Conservation (phyloP, 2,797 vertebrate species). For the Ibycter americanus region DNA sequence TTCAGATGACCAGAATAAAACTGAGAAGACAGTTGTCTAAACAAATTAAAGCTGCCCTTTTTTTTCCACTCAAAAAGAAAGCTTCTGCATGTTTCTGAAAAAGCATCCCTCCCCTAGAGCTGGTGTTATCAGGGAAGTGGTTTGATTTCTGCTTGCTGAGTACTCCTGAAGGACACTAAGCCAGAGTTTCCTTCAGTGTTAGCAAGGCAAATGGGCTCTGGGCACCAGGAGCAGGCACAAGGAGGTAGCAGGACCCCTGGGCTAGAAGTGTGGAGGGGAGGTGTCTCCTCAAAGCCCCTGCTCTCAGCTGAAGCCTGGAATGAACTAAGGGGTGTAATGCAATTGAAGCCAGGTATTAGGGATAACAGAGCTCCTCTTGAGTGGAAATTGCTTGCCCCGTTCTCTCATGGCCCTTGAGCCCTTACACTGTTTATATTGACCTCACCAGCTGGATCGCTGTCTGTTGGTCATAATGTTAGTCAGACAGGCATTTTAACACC, state of each 20-base stretch:
- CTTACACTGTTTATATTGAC: background rate
- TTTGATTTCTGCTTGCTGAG: background rate
- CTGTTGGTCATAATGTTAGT: background rate
- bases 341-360: background rate
- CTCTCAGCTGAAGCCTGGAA: background rate
- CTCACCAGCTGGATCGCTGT: background rate
- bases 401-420: background rate
- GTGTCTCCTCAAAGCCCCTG: background rate
- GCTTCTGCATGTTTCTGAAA: background rate
- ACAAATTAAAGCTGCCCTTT: background rate
- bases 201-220: background rate
- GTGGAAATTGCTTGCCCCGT: background rate
- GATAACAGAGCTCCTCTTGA: background rate
- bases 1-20: background rate
- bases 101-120: background rate
- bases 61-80: background rate
- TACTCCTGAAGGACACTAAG: background rate
- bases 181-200: background rate
- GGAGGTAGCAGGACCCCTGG: background rate
- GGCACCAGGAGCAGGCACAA: background rate
- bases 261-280: background rate
- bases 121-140: background rate
- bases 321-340: rapidly evolving
- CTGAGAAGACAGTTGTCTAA: background rate
- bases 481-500: background rate